phyloP scores from a whole-genome alignment of 2,113 vertebrate genomes.

The Syrmaticus mikado region DNA sequence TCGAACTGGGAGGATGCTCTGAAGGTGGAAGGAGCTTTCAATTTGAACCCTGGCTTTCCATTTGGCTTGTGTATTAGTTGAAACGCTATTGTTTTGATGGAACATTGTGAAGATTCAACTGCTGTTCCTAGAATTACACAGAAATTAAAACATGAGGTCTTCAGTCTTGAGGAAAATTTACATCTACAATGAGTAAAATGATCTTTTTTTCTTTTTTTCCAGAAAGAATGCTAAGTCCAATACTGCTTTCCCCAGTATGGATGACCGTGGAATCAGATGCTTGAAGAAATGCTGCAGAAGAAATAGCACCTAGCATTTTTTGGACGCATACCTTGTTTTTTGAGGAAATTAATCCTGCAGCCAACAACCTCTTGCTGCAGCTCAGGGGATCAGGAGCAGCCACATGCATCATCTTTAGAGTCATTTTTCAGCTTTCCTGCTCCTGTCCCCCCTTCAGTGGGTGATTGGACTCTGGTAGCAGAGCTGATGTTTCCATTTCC shows the following conservation, averaged over 20 bases:
- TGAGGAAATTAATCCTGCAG: neutral
- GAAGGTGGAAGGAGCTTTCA: neutral
- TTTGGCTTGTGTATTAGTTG: neutral
- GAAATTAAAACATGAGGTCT: neutral
- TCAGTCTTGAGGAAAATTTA: neutral
- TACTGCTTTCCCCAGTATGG: neutral
- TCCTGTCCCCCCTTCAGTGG: neutral
- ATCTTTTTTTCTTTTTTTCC: neutral
- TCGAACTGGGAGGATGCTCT: neutral
- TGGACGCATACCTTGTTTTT: neutral
- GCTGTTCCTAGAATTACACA: neutral
- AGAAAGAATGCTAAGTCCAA: neutral
- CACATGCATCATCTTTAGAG: neutral
- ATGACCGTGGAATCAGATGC: neutral
- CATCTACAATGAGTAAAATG: neutral
- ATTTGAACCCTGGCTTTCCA: neutral
- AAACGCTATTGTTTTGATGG: neutral
- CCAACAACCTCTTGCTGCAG: neutral
- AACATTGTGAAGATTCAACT: neutral
- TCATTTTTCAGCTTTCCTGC: neutral
- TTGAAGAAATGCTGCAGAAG: neutral
- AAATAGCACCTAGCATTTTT: neutral
- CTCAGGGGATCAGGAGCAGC: neutral
- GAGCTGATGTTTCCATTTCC: conserved; percentile 33
- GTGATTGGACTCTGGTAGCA: neutral